Base-by-base conservation (phyloP, 2,888 invertebrate species). In the Pandemis heparana region DNA sequence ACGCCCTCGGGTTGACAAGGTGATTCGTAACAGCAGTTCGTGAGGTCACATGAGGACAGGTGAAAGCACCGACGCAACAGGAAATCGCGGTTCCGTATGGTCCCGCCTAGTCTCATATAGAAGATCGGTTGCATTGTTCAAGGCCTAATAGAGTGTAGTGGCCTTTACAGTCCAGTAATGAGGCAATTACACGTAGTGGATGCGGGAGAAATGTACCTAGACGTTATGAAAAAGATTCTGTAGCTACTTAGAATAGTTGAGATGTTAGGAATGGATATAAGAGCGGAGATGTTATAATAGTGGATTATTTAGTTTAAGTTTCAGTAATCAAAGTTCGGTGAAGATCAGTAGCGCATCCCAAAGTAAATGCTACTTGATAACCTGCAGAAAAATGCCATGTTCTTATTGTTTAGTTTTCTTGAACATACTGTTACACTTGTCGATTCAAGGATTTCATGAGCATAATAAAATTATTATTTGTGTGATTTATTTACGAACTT, bases 41-140 rank as follows among this genome's bases (percentile, higher is more conserved):
- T 82, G 83, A 78, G 89, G 88, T 91, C 88, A 83, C 77, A 64
- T 75, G 78, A 83, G 85, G 86, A 88, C 90, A 91, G 89, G 89
- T 85, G 90, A 91, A 91, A 92, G 90, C 84, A 75, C 75, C 83
- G 79, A 82, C 80, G 80, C 80, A 86, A 83, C 80, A 77, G 79
- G 76, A 70, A 76, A 70, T 69, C 39, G 53, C 66, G 69, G 75
- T 73, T 73, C 71, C 73, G 73, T 63, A 62, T 71, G 18, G 18
- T n/a, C 16, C 16, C 18, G 67, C 41, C 70, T 61, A 56, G 70
- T 46, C 18, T 66, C 60, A 51, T 39, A 56, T 46, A 67, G 72
- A 63, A 59, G 68, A 68, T 73, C 63, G 60, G 64, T 48, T 63
- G n/a, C 61, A 76, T 74, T 66, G 60, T 71, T 48, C 64, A 71